Evolutionary conservation across 2,888 invertebrate genomes (phyloP).

Genomic region (Apotomis turbidana): DNA sequence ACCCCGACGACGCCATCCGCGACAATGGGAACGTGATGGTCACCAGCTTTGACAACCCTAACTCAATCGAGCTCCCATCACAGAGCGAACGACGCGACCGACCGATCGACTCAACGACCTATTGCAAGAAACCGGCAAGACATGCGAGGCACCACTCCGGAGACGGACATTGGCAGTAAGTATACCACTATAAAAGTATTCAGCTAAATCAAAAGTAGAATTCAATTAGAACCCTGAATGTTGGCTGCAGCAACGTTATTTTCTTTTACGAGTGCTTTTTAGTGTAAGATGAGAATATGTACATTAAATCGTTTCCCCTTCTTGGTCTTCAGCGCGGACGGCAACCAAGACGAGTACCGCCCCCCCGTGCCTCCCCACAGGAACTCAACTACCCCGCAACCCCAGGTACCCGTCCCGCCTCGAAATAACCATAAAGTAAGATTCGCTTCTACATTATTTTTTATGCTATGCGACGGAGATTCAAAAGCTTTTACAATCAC

Average conservation of each 20-base stretch:
- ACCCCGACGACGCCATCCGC: conserved; percentile 85
- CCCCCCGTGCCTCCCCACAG: conserved; percentile 96
- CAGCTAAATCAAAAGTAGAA: conserved; percentile 13
- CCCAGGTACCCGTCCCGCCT: conserved; percentile 68
- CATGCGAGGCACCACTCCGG: conserved; percentile 70
- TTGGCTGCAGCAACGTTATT: conserved; percentile 16
- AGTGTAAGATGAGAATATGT: conserved; percentile 13
- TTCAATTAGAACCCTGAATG: conserved; percentile 24
- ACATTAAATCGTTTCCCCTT: conserved; percentile 61
- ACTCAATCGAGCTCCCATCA: conserved; percentile 87
- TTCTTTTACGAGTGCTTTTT: conserved; percentile 11
- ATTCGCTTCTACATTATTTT: conserved; percentile 20
- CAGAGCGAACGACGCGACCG: conserved; percentile 67
- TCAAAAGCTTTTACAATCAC: conserved; percentile 21
- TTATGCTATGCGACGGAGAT: conserved; percentile 33
- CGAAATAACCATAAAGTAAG: conserved; percentile 78
- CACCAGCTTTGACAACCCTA: conserved; percentile 90
- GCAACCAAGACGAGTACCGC: conserved; percentile 86
- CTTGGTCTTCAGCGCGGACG: conserved; percentile 76
- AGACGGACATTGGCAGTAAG: conserved; percentile 81
- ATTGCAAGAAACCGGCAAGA: conserved; percentile 85
- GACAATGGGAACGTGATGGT: conserved; percentile 81
- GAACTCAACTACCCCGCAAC: conserved; percentile 84
- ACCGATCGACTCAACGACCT: conserved; percentile 87
- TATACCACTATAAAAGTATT: conserved; percentile 55